phyloP scores from a whole-genome alignment of 2,113 vertebrate species.

The Percopsis transmontana region DNA sequence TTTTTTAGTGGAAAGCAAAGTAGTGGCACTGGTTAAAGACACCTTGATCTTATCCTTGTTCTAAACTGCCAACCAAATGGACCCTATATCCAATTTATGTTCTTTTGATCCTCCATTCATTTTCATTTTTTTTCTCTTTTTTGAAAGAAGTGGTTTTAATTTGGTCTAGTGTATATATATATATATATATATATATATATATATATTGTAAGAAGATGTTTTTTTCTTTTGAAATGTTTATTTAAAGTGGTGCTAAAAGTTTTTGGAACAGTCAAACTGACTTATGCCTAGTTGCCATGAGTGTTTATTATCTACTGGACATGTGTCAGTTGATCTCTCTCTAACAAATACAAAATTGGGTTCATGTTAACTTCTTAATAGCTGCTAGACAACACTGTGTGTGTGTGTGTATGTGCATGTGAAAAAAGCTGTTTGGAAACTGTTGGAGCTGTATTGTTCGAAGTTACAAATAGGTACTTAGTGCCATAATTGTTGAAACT shows the following conservation, averaged over 20 bases:
- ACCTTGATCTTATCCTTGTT: slow-evolving; percentile 37
- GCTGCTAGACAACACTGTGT: not conserved
- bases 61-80: slow-evolving; percentile 9
- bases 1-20: slow-evolving; percentile 41
- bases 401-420: not conserved
- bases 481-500: slow-evolving; percentile 8
- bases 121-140: slow-evolving; percentile 24
- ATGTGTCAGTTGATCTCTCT: no score
- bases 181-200: no score
- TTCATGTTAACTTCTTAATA: no score
- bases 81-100: slow-evolving; percentile 21
- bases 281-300: no score
- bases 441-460: not conserved
- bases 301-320: no score
- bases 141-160: slow-evolving; percentile 10
- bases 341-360: no score
- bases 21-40: slow-evolving; percentile 20
- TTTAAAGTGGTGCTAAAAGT: slow-evolving; percentile 23
- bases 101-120: slow-evolving; percentile 37
- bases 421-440: no score
- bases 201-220: not conserved
- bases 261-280: slow-evolving; percentile 8
- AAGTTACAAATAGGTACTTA: not conserved
- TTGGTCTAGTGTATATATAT: not conserved
- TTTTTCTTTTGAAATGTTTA: slow-evolving; percentile 37